phyloP scores from a whole-genome alignment of 1,140 invertebrate species.

The Drosophila nikananu region DNA sequence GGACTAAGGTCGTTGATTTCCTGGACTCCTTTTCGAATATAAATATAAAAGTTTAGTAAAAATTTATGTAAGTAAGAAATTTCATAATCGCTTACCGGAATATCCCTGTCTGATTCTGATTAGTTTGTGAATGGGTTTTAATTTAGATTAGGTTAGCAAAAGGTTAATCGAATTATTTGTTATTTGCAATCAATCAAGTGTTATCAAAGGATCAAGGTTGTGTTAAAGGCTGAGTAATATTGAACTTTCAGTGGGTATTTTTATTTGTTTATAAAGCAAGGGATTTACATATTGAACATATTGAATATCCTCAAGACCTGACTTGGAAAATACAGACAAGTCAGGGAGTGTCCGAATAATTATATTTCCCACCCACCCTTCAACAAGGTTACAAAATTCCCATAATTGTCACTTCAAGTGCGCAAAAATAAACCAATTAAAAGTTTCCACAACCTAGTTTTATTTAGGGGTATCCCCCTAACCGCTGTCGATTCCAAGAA shows the following conservation, averaged over 20 bases:
- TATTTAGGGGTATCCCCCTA: constrained; percentile 10
- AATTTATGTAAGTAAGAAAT: neutral
- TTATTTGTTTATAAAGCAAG: neutral
- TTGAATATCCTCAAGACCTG: neutral
- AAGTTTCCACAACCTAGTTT: constrained; percentile 1
- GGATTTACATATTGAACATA: neutral
- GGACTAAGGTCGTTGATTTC: constrained; percentile 7
- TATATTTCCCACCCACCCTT: constrained; percentile 5
- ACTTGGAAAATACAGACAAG: neutral
- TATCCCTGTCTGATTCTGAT: constrained; percentile 3
- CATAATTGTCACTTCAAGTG: neutral
- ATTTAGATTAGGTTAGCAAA: neutral
- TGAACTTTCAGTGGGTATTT: neutral
- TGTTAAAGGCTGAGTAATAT: constrained; percentile 3
- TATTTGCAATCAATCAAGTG: constrained; percentile 19
- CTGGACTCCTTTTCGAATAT: neutral
- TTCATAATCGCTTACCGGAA: constrained; percentile 1
- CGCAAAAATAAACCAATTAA: constrained; percentile 45
- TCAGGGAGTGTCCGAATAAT: neutral
- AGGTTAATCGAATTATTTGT: constrained; percentile 19
- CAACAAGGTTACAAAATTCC: neutral
- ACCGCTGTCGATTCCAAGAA: constrained; percentile 27
- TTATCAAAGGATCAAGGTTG: constrained; percentile 25
- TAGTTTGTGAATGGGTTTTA: constrained; percentile 24
- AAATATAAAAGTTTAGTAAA: neutral